These are phyloP conservation scores for Folsomia candida DNA, from an alignment of 2,888 invertebrate species.

Conservation along the genomic window DNA sequence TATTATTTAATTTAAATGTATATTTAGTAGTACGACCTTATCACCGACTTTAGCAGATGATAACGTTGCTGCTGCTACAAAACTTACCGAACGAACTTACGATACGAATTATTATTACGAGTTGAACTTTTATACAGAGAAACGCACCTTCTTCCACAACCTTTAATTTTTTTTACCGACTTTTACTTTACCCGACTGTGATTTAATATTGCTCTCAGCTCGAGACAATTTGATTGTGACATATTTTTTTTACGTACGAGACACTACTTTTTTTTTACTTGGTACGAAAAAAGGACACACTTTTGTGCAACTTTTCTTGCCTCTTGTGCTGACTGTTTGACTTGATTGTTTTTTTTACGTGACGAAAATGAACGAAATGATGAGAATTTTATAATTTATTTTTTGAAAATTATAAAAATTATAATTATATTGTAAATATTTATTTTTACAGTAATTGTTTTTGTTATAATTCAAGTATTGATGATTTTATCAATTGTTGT, in stretches of 20 bases:
- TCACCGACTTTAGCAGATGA: not conserved
- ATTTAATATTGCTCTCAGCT: not conserved
- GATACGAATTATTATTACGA: not conserved
- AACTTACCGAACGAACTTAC: not conserved
- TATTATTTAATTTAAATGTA: too few species aligned
- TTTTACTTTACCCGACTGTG: not conserved
- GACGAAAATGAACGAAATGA: not conserved
- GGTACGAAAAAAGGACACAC: not conserved
- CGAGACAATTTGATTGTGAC: not conserved
- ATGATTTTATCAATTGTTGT: not conserved
- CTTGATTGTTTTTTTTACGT: too few species aligned
- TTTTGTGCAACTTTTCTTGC: not conserved
- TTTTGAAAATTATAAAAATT: too few species aligned
- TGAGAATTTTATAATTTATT: too few species aligned
- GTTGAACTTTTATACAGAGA: not conserved
- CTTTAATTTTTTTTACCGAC: not conserved
- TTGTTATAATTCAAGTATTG: not conserved
- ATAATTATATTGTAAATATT: not conserved
- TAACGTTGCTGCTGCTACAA: too few species aligned
- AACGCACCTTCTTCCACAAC: not conserved
- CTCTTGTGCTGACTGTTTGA: too few species aligned
- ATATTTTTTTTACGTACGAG: too few species aligned
- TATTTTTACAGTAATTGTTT: not conserved
- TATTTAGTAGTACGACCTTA: too few species aligned
- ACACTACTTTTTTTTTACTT: too few species aligned